phyloP scores from a whole-genome alignment of 1,140 invertebrate species.

The Diachasmimorpha longicaudata region DNA sequence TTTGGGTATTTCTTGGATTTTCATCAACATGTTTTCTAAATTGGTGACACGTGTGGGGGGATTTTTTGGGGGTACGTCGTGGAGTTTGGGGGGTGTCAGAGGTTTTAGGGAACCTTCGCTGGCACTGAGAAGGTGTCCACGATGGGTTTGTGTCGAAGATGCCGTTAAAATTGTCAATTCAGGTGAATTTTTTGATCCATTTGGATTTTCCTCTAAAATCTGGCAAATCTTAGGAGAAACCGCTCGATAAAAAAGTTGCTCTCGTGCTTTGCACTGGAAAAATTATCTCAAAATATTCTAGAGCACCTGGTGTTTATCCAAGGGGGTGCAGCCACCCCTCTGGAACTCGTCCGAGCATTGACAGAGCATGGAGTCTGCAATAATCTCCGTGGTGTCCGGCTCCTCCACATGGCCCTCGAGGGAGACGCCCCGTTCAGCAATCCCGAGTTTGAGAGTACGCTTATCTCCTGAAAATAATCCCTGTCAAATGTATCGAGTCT shows the following conservation, averaged over 20 bases:
- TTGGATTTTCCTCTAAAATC: no score
- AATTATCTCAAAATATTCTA: constrained; percentile 59
- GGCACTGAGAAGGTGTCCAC: constrained; percentile 51
- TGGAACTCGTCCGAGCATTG: constrained; percentile 80
- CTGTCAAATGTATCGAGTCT: background rate
- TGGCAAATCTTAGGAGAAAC: no score
- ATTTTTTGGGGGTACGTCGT: constrained; percentile 13
- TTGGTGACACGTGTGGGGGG: background rate
- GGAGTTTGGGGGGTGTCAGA: constrained; percentile 30
- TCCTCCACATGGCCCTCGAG: constrained; percentile 95
- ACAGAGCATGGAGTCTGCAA: constrained; percentile 77
- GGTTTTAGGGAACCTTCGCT: constrained; percentile 50
- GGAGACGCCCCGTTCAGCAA: constrained; percentile 81
- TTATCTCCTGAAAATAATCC: background rate
- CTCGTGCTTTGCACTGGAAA: no score
- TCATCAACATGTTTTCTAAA: background rate
- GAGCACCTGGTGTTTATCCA: constrained; percentile 85
- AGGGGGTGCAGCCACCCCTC: constrained; percentile 91
- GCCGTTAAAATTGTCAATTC: constrained; percentile 52
- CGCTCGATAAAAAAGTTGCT: background rate
- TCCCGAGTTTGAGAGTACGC: constrained; percentile 71
- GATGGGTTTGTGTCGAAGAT: constrained; percentile 54
- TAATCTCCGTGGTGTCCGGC: constrained; percentile 75
- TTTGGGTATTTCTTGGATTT: background rate
- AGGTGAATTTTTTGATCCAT: constrained; percentile 31